phyloP scores from a whole-genome alignment of 2,888 invertebrate species.

The Heliconius erato region DNA sequence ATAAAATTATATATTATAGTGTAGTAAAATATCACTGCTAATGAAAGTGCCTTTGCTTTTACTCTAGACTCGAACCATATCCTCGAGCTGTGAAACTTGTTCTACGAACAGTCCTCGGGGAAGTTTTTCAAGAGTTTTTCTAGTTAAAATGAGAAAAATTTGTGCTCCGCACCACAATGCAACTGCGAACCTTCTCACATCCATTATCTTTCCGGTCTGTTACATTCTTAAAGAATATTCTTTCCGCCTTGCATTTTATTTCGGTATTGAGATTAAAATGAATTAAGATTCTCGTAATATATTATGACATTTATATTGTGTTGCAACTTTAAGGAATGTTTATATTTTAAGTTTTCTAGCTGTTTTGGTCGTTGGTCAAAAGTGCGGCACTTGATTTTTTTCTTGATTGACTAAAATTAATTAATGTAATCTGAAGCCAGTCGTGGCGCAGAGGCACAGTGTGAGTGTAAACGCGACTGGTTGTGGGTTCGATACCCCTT shows the following conservation, averaged over 20 bases:
- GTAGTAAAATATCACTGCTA: neutral
- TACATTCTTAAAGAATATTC: slow-evolving; percentile 51
- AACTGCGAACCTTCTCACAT: slow-evolving; percentile 55
- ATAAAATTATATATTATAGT: neutral
- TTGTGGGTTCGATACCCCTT: too few relatives aligned
- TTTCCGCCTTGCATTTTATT: slow-evolving; percentile 28
- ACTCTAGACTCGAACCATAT: slow-evolving; percentile 30
- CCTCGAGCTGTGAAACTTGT: slow-evolving; percentile 40
- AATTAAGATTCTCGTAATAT: slow-evolving; percentile 15
- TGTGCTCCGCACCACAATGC: slow-evolving; percentile 48
- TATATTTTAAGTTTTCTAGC: neutral
- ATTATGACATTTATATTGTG: neutral
- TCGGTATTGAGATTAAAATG: slow-evolving; percentile 16
- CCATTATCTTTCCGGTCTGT: slow-evolving; percentile 56
- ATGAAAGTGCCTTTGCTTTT: slow-evolving; percentile 28
- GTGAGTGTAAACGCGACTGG: too few relatives aligned
- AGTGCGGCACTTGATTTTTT: too few relatives aligned
- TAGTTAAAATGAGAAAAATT: slow-evolving; percentile 52
- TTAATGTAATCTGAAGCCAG: too few relatives aligned
- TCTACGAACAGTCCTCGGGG: slow-evolving; percentile 36
- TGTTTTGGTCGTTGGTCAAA: neutral
- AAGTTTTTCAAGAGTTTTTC: slow-evolving; percentile 51
- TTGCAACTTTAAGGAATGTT: neutral
- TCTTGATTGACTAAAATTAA: too few relatives aligned
- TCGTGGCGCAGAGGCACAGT: too few relatives aligned